A percentile compares a stretch with the other conserved stretches of the same genome.
Conservation (phyloP, 2,888 invertebrate genomes). For the Drosophila algonquin region DNA sequence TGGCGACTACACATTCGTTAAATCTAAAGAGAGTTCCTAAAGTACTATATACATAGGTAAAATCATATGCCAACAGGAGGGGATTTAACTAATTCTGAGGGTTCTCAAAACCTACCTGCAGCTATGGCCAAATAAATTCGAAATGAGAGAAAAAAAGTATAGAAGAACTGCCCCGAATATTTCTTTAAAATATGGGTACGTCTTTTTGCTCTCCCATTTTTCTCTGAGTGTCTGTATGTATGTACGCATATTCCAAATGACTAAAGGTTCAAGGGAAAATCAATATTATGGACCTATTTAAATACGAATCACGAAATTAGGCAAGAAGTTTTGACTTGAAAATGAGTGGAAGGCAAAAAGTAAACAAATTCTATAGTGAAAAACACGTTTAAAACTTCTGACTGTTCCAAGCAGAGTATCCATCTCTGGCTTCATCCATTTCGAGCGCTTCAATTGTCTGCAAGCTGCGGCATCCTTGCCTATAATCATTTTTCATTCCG, state of each 20-base stretch:
- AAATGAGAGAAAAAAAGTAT: too few relatives aligned
- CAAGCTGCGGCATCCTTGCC: constrained; percentile 1
- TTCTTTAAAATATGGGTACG: too few relatives aligned
- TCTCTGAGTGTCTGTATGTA: too few relatives aligned
- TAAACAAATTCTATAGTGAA: background rate
- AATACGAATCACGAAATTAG: background rate
- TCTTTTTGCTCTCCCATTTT: too few relatives aligned
- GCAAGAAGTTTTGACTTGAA: background rate
- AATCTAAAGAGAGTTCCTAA: too few relatives aligned
- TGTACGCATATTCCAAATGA: background rate
- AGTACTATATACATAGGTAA: too few relatives aligned
- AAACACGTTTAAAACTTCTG: background rate
- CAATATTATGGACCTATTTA: background rate
- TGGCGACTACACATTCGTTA: too few relatives aligned
- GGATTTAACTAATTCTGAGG: background rate
- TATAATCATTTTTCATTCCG: constrained; percentile 14
- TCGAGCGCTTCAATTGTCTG: constrained; percentile 3
- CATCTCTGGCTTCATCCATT: too few relatives aligned
- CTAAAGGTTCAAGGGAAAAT: background rate
- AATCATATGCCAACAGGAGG: too few relatives aligned
- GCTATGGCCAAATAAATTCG: too few relatives aligned
- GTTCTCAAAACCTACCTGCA: background rate
- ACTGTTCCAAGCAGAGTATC: too few relatives aligned
- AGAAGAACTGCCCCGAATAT: too few relatives aligned
- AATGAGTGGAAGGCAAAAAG: background rate